A percentile compares a stretch with the other conserved stretches of the same genome.
Conservation (phyloP, 2,797 vertebrate species). For the Pipistrellus pipistrellus region DNA sequence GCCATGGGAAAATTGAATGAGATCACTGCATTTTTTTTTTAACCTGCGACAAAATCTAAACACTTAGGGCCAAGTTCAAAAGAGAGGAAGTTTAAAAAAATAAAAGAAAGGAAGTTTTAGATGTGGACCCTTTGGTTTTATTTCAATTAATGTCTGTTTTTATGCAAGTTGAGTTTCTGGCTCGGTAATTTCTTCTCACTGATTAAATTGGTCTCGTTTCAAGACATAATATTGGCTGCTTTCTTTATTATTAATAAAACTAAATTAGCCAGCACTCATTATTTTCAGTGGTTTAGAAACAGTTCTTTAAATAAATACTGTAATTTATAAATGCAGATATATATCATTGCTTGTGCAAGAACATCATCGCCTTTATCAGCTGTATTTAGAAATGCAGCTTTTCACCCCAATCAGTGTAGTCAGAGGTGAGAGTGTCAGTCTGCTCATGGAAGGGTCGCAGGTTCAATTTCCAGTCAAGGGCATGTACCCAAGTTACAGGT, state of each 20-base stretch:
- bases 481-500: too few species aligned
- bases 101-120: slow-evolving; percentile 45
- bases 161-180: slow-evolving; percentile 59
- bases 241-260: slow-evolving; percentile 61
- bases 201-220: slow-evolving; percentile 73
- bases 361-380: not conserved
- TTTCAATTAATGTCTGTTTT: slow-evolving; percentile 24
- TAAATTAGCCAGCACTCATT: not conserved
- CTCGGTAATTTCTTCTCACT: slow-evolving; percentile 55
- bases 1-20: slow-evolving; percentile 48
- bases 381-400: slow-evolving; percentile 33
- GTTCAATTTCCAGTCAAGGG: too few species aligned
- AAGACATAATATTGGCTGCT: slow-evolving; percentile 28
- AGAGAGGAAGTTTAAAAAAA: slow-evolving; percentile 26
- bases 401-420: not conserved
- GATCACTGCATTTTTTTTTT: not conserved
- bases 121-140: slow-evolving; percentile 26
- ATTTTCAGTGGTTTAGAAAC: slow-evolving; percentile 55
- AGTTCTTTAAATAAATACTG: not conserved
- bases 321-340: slow-evolving; percentile 47
- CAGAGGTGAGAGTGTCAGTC: too few species aligned
- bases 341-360: not conserved
- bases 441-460: too few species aligned
- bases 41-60: slow-evolving; percentile 42
- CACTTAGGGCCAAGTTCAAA: slow-evolving; percentile 41